These are phyloP conservation scores for Ciconia stormi DNA, from an alignment of 2,113 vertebrate species.

Conservation along the genomic window DNA sequence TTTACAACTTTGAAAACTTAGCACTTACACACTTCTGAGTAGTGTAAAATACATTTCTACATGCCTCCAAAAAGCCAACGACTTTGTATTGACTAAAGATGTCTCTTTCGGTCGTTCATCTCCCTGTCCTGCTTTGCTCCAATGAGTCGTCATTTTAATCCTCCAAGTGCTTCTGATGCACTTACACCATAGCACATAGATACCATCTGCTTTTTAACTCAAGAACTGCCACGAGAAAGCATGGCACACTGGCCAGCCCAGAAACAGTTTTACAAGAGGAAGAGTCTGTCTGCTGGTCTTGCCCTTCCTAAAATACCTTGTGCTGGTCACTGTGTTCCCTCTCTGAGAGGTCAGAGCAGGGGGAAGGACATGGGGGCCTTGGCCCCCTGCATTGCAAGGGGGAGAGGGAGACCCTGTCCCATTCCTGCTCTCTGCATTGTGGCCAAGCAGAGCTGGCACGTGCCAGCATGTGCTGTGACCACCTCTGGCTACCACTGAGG, in stretches of 20 bases:
- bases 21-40: not conserved
- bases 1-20: not conserved
- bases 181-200: not conserved
- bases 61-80: not conserved
- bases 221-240: not conserved
- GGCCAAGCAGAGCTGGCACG: not conserved
- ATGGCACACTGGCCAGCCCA: not conserved
- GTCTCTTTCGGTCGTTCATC: not conserved
- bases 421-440: not conserved
- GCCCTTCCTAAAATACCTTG: not conserved
- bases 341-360: not conserved
- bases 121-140: not conserved
- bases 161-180: not conserved
- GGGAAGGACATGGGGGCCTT: not conserved
- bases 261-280: not conserved
- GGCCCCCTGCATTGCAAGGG: accelerated
- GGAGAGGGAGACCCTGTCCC: not conserved
- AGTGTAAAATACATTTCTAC: not conserved
- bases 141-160: not conserved
- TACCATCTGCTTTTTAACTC: not conserved
- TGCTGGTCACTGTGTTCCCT: not conserved
- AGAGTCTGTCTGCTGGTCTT: not conserved
- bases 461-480: not conserved
- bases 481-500: not conserved
- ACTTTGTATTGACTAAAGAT: not conserved